These are phyloP conservation scores for Centropus bengalensis DNA, from an alignment of 2,113 vertebrate species.

Conservation along the genomic window DNA sequence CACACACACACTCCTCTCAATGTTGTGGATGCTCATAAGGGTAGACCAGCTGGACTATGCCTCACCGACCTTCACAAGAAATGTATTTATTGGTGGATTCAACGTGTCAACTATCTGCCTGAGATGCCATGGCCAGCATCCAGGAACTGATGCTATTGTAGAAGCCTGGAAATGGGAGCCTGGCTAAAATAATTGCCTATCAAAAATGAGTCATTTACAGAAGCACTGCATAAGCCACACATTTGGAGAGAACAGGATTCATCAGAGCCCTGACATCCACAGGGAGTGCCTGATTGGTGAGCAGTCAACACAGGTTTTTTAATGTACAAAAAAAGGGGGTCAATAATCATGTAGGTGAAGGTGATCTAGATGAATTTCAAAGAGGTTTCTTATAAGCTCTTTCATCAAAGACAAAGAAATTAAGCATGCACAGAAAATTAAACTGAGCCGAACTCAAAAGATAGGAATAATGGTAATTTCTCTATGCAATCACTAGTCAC, in stretches of 20 bases:
- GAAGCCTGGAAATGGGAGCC: neutral
- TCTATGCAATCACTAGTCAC: neutral
- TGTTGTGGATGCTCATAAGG: neutral
- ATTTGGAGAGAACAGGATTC: neutral
- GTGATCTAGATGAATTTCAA: neutral
- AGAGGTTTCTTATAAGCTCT: neutral
- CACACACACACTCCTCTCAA: neutral
- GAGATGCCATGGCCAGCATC: neutral
- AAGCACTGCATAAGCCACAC: neutral
- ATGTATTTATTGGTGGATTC: neutral
- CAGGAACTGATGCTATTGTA: constrained; percentile 9
- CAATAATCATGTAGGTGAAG: neutral
- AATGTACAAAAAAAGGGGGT: neutral
- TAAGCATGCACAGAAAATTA: neutral
- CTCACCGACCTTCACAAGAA: neutral
- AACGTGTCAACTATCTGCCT: neutral
- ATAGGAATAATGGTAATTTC: neutral
- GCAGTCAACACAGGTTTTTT: neutral
- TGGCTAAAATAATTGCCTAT: constrained; percentile 32
- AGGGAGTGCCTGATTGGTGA: neutral
- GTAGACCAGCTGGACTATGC: neutral
- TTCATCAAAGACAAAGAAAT: neutral
- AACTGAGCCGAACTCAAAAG: neutral
- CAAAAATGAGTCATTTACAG: constrained; percentile 14
- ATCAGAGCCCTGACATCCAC: neutral